phyloP scores from a whole-genome alignment of 1,140 invertebrate species.

The Drosophila yakuba region DNA sequence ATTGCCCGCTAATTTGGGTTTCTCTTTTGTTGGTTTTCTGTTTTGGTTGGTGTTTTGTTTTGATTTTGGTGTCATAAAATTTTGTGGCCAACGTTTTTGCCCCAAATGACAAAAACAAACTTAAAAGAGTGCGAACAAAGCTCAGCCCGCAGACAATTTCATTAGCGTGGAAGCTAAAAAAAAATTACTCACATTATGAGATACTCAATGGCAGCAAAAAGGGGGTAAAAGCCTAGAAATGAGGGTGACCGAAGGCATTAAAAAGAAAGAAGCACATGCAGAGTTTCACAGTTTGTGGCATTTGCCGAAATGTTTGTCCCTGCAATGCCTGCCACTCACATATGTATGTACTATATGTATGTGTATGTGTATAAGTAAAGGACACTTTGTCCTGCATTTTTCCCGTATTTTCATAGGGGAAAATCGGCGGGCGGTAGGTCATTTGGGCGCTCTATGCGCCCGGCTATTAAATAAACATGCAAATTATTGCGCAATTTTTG shows the following conservation, averaged over 20 bases:
- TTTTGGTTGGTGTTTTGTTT: constrained; percentile 29
- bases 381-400: constrained; percentile 45
- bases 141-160: constrained; percentile 74
- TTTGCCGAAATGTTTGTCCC: constrained; percentile 74
- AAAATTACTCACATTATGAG: constrained; percentile 51
- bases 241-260: constrained; percentile 46
- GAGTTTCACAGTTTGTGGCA: constrained; percentile 63
- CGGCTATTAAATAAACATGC: constrained; percentile 81
- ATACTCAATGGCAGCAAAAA: constrained; percentile 22
- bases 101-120: constrained; percentile 55
- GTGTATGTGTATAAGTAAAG: constrained; percentile 24
- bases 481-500: constrained; percentile 83
- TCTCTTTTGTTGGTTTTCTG: constrained; percentile 25
- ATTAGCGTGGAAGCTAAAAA: constrained; percentile 66
- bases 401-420: background rate
- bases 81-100: constrained; percentile 51
- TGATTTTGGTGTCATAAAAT: constrained; percentile 61
- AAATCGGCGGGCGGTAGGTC: background rate
- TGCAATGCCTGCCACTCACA: constrained; percentile 48
- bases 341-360: background rate
- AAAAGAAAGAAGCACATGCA: constrained; percentile 49
- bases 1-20: constrained; percentile 49
- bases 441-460: constrained; percentile 33
- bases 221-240: constrained; percentile 18
- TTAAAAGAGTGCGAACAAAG: constrained; percentile 28